Conservation (phyloP, 2,797 vertebrate species). For the Pseudochirops corinnae region DNA sequence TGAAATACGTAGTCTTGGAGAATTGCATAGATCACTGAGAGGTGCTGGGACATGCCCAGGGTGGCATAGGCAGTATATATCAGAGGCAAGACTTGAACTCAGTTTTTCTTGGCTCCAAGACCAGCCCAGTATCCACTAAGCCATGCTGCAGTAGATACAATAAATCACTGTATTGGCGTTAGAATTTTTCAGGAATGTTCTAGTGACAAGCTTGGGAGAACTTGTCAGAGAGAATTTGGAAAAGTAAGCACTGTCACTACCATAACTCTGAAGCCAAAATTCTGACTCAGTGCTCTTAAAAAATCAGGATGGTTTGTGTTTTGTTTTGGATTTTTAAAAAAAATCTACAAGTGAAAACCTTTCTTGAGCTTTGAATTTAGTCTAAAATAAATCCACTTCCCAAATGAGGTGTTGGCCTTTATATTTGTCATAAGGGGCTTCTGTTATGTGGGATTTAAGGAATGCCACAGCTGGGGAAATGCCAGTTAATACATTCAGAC, state of each 20-base stretch:
- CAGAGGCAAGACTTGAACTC: background rate
- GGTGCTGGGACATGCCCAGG: background rate
- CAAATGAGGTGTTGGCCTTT: constrained; percentile 67
- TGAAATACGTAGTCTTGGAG: background rate
- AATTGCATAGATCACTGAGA: background rate
- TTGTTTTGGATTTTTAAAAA: background rate
- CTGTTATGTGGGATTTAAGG: constrained; percentile 67
- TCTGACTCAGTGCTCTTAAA: constrained; percentile 15
- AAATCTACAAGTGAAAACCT: constrained; percentile 28
- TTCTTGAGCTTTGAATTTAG: constrained; percentile 61
- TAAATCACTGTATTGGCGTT: background rate
- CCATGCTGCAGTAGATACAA: background rate
- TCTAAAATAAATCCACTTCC: constrained; percentile 73
- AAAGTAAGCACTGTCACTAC: background rate
- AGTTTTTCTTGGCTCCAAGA: background rate
- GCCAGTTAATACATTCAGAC: constrained; percentile 77
- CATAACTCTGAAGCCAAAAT: constrained; percentile 40
- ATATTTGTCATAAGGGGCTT: constrained; percentile 67
- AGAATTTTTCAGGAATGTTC: constrained; percentile 38
- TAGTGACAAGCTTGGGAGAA: constrained; percentile 7
- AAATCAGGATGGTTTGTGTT: constrained; percentile 4
- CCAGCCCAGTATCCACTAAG: background rate
- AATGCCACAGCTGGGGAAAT: constrained; percentile 78
- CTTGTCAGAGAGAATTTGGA: background rate
- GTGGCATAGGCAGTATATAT: background rate